Percentiles rank a stretch among this genome's conserved stretches.
These are phyloP conservation scores for Stramonita haemastoma DNA, from an alignment of 2,888 invertebrate genomes.

Conservation along the genomic window DNA sequence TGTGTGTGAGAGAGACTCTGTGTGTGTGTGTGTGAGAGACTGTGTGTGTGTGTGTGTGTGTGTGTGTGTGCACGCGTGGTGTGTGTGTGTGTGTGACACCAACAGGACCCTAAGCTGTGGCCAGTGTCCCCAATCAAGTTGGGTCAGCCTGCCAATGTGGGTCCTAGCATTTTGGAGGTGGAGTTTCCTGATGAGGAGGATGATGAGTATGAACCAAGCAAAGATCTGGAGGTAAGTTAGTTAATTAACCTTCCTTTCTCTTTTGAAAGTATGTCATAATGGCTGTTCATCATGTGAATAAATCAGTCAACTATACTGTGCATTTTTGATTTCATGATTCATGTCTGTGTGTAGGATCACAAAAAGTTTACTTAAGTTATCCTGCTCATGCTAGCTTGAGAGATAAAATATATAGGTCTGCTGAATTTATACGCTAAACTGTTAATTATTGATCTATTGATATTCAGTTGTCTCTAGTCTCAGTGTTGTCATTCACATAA, in stretches of 20 bases:
- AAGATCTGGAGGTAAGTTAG: constrained; percentile 80
- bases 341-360: too few species aligned
- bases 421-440: too few species aligned
- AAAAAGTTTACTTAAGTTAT: too few species aligned
- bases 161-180: constrained; percentile 84
- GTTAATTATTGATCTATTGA: too few species aligned
- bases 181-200: constrained; percentile 85
- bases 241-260: background rate
- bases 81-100: background rate
- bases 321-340: too few species aligned
- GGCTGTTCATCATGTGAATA: too few species aligned
- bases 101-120: constrained; percentile 79
- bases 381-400: too few species aligned
- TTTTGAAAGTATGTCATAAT: background rate
- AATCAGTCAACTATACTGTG: too few species aligned
- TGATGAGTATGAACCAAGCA: constrained; percentile 88
- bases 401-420: too few species aligned
- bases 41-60: background rate
- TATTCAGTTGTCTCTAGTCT: too few species aligned
- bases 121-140: constrained; percentile 81
- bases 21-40: background rate
- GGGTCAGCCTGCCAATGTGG: constrained; percentile 77
- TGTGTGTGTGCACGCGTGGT: background rate
- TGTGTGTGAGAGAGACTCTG: background rate
- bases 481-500: too few species aligned